Conservation (phyloP, 2,888 invertebrate species). For the Adineta ricciae region DNA sequence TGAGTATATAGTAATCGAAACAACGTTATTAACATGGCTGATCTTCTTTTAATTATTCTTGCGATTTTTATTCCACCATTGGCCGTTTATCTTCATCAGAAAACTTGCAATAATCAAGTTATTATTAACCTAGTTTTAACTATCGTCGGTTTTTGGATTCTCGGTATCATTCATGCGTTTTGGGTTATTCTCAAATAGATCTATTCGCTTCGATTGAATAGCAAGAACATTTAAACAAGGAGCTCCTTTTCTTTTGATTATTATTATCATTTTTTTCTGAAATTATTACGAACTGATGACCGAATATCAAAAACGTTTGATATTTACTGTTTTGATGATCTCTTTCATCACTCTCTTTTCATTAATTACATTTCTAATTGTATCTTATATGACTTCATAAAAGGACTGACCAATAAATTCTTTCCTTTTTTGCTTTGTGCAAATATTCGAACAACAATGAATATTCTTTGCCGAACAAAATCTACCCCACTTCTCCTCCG, state of each 20-base stretch:
- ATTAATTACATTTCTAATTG: background rate
- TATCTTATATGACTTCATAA: background rate
- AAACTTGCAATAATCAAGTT: background rate
- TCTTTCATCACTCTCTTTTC: background rate
- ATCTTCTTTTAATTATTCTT: background rate
- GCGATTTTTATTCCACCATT: background rate
- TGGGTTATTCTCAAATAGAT: background rate
- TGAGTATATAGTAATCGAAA: background rate
- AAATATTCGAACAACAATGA: no score
- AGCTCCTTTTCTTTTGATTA: background rate
- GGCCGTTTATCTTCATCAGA: background rate
- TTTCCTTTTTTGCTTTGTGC: background rate
- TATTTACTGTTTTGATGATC: background rate
- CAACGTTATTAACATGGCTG: background rate
- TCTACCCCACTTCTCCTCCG: no score
- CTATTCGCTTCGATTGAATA: background rate
- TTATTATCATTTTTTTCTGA: background rate
- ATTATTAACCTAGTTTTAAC: background rate
- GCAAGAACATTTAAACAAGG: background rate
- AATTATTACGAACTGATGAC: background rate
- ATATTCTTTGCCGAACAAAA: no score
- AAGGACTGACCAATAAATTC: background rate
- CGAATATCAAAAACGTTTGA: background rate
- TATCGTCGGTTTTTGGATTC: background rate
- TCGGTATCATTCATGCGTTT: background rate